Base-by-base conservation (phyloP, 2,113 vertebrate genomes). In the Baryphthengus martii region DNA sequence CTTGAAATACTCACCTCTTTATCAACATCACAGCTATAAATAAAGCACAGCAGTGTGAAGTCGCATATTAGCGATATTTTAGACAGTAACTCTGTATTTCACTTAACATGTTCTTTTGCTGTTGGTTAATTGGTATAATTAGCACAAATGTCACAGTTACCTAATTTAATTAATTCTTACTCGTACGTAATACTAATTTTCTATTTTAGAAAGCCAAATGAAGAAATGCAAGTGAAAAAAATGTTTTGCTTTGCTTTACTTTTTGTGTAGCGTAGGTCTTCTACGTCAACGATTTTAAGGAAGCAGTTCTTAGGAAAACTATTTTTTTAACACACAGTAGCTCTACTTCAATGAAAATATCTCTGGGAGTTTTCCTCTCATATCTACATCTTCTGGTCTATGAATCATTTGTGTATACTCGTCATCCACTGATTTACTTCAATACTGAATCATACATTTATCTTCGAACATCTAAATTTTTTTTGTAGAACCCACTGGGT, bases 141-240 rank as follows among this genome's bases (percentile, higher is more conserved):
- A 96, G 76, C 88, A 94, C 39, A 91, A 96, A 96, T 95, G 95
- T 88, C 82, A 96, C 2, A 10, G 63, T 90, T 90, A 81, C 63
- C 88, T 93, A 94, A 93, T 96, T 97, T 96, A 96, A 96, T 96
- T 96, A 96, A 80, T 63, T 93, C 79, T 88, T 94, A 88, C 67
- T 83, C 85, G 81, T 93, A 90, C 1, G 9, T 95, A 92, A 90
- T 88, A 84, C 21, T 86, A 86, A 94, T 94, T 74, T 95, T 76
- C 62, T 76, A 29, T 85, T 89, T 87, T 47, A 81, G 67, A 80
- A 90, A 91, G 8, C 28, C 39, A 88, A 81, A 81, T 61, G 33
- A 84, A 92, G 55, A 95, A 96, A 80, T 50, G 13, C 3, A 86
- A 80, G 10, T 77, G 35, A 63, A 96, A 73, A 42, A 1, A 21